Conservation (phyloP, 1,140 invertebrate genomes). For the Parapsyche elsis region DNA sequence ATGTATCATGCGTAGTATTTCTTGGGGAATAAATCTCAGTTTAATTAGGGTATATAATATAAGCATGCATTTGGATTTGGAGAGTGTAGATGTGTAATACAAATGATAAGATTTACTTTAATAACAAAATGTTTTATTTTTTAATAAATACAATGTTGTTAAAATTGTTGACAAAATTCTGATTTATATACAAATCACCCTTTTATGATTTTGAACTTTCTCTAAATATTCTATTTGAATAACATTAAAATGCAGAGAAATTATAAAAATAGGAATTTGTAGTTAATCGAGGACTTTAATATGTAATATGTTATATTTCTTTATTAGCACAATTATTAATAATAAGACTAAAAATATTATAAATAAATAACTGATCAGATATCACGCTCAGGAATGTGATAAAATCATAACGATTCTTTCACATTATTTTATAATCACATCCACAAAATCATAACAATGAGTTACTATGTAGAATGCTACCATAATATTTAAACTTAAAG, state of each 20-base stretch:
- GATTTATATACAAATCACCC: conserved; percentile 1
- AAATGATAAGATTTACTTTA: conserved; percentile 33
- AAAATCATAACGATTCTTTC: conserved; percentile 6
- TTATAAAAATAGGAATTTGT: conserved; percentile 19
- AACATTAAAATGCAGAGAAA: conserved; percentile 11
- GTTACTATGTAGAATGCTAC: neutral
- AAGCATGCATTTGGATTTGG: conserved; percentile 27
- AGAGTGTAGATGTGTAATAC: conserved; percentile 2
- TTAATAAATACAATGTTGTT: conserved; percentile 11
- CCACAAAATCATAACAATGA: neutral
- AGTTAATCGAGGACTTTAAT: neutral
- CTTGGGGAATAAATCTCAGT: neutral
- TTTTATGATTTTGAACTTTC: conserved; percentile 12
- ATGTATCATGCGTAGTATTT: conserved; percentile 42
- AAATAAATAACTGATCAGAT: conserved; percentile 18
- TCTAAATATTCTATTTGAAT: neutral
- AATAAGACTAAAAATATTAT: neutral
- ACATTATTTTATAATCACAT: neutral
- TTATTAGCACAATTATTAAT: conserved; percentile 15
- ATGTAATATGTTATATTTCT: neutral
- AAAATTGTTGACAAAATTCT: conserved; percentile 17
- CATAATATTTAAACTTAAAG: no score
- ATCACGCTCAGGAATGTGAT: conserved; percentile 15
- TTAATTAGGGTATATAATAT: conserved; percentile 20
- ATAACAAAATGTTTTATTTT: conserved; percentile 41